Evolutionary conservation across 1,140 invertebrate species (phyloP).

Genomic region (Andrena cerasifolii): DNA sequence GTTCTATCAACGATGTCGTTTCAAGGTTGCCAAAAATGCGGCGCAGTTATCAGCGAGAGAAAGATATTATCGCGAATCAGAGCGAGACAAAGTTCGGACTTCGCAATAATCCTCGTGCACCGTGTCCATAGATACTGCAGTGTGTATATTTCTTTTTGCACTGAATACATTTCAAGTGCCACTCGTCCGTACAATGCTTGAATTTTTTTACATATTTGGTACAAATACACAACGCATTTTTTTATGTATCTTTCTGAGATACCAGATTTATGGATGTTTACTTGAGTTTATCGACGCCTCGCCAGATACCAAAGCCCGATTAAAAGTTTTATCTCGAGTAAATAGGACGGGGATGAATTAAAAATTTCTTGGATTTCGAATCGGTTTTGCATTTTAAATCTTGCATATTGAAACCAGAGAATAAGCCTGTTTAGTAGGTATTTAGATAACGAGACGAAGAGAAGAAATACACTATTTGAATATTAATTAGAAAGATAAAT

Average conservation of each 20-base stretch:
- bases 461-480: too few relatives aligned
- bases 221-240: background rate
- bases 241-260: background rate
- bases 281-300: background rate
- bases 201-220: too few relatives aligned
- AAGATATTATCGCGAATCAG: background rate
- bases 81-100: background rate
- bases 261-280: background rate
- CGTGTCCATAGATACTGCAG: background rate
- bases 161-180: background rate
- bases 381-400: background rate
- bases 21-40: background rate
- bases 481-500: too few relatives aligned
- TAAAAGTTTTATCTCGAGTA: background rate
- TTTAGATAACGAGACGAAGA: too few relatives aligned
- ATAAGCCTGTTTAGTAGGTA: too few relatives aligned
- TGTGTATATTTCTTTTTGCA: too few relatives aligned
- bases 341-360: background rate
- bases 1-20: too few relatives aligned
- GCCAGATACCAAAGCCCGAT: background rate
- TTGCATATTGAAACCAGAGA: too few relatives aligned
- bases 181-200: too few relatives aligned
- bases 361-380: background rate
- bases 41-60: background rate
- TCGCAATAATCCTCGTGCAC: background rate